phyloP scores from a whole-genome alignment of 2,113 vertebrate genomes.

The Amblyopsis rosae region DNA sequence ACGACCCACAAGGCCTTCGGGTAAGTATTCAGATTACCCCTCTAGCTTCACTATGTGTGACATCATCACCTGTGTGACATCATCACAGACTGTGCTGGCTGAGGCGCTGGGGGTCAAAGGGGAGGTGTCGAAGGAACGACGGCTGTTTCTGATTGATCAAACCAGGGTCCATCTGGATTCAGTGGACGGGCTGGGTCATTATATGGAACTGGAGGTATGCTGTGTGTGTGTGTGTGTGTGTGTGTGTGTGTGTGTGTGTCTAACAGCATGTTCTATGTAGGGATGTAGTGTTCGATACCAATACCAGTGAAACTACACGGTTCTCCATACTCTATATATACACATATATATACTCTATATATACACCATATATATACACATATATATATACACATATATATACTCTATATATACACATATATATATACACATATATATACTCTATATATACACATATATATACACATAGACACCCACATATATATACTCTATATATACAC shows the following conservation, averaged over 20 bases:
- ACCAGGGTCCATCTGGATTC: constrained; percentile 83
- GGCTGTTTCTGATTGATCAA: constrained; percentile 81
- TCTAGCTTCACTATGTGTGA: no score
- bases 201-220: constrained; percentile 84
- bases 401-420: neutral
- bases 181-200: constrained; percentile 82
- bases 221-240: neutral
- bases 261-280: neutral
- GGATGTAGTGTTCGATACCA: neutral
- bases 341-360: no score
- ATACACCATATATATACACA: no score
- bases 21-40: constrained; percentile 51
- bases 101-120: constrained; percentile 80
- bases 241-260: neutral
- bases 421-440: neutral
- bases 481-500: no score
- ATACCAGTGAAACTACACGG: no score
- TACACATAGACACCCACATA: no score
- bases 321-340: no score
- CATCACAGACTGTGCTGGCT: constrained; percentile 60
- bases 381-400: no score
- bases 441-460: no score
- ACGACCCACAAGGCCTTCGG: constrained; percentile 73
- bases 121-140: constrained; percentile 77
- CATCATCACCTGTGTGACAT: neutral